Base-by-base conservation (phyloP, 2,888 invertebrate species). In the Horisme vitalbata region DNA sequence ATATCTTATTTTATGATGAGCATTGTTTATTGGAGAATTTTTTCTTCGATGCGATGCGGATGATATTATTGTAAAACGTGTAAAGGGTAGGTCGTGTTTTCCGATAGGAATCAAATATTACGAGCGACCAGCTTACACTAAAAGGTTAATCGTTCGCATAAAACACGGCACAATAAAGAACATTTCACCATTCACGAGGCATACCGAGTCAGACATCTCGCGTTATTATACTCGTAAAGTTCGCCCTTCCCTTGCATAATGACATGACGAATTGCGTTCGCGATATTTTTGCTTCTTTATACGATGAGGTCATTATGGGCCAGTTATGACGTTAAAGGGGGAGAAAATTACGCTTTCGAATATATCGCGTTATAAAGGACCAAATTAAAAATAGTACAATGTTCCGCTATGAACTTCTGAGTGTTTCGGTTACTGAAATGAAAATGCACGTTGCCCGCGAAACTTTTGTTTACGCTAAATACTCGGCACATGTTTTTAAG, bases 191-290 rank as follows among this genome's bases (percentile, higher is more conserved):
- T 86, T 86, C 85, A 81, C 70, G 78, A 79, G 78, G 71, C 80
- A 68, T 75, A 77, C 75, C 75, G 75, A 83, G 79, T 82, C 86
- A 83, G 83, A 86, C 82, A 86, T 88, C 87, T 89, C 85, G 61
- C 83, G 87, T 87, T 88, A 88, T 88, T 86, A 86, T 85, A 81
- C 80, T 83, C 88, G 85, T 89, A 87, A 89, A 88, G 81, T 83
- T 83, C 78, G 87, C 85, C 86, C 85, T 88, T 87, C 83, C 82
- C 85, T 79, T 88, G 88, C 87, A 88, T 88, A 89, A 88, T 89
- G 84, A 87, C 83, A 87, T 87, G 87, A 88, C 85, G 87, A 84
- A 89, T 87, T 84, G 83, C 86, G 80, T 71, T 81, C 77, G 76
- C 83, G 83, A 85, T 87, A 87, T 87, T 86, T 87, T 83, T 81